These are phyloP conservation scores for Naso thynnoides DNA, from an alignment of 2,797 vertebrate species.

Conservation along the genomic window DNA sequence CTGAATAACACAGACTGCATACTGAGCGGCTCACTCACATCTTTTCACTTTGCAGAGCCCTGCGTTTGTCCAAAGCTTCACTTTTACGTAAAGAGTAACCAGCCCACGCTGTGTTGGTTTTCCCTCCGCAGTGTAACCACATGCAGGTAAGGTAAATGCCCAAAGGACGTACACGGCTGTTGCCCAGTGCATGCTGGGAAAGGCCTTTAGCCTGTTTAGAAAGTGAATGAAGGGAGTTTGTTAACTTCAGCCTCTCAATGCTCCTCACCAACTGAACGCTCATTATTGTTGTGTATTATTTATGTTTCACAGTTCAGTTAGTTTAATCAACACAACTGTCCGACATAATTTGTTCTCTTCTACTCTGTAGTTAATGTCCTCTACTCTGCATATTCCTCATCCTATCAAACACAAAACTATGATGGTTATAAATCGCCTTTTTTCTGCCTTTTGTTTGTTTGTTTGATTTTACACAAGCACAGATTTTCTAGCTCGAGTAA, in stretches of 20 bases:
- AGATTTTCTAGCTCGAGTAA: background rate
- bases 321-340: slow-evolving; percentile 7
- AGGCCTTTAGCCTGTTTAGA: background rate
- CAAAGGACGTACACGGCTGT: background rate
- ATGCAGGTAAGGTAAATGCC: background rate
- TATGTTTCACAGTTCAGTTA: slow-evolving; percentile 14
- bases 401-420: background rate
- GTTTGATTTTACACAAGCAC: background rate
- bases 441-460: background rate
- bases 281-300: slow-evolving; percentile 17
- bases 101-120: no score
- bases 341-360: background rate
- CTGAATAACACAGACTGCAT: background rate
- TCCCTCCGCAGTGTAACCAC: background rate
- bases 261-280: background rate
- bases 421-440: no score
- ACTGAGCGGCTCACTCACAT: background rate
- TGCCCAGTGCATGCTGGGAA: slow-evolving; percentile 31
- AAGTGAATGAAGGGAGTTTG: slow-evolving; percentile 15
- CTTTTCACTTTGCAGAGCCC: background rate
- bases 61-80: background rate
- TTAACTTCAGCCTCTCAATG: background rate
- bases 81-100: slow-evolving; percentile 9
- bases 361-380: background rate
- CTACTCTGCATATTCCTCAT: background rate